Evolutionary conservation across 1,140 invertebrate species (phyloP).

Genomic region (Archivesica marissinica): DNA sequence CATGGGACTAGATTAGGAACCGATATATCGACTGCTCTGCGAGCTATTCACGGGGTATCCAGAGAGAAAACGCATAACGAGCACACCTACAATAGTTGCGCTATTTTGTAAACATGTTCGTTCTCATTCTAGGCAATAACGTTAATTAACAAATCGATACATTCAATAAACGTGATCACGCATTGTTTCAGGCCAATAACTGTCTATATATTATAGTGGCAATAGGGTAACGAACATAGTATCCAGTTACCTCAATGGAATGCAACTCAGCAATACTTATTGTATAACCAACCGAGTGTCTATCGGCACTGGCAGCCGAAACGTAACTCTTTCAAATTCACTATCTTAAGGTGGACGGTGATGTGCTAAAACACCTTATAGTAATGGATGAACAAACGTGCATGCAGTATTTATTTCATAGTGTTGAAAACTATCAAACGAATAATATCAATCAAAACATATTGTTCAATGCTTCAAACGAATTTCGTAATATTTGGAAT

Average conservation of each 20-base stretch:
- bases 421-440: not conserved
- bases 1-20: not conserved
- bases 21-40: not conserved
- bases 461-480: conserved; percentile 25
- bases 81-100: too few relatives aligned
- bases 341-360: not conserved
- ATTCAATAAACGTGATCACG: not conserved
- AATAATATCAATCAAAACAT: conserved; percentile 1
- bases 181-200: not conserved
- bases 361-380: not conserved
- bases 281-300: not conserved
- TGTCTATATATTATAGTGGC: not conserved
- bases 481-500: conserved; percentile 27
- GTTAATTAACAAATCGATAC: not conserved
- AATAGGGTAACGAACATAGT: not conserved
- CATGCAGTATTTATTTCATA: conserved; percentile 25
- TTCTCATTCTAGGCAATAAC: not conserved
- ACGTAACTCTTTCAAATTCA: not conserved
- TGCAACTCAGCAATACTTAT: not conserved
- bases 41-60: not conserved
- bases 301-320: not conserved
- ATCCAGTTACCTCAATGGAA: not conserved
- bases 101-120: not conserved
- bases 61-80: too few relatives aligned
- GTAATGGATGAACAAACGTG: conserved; percentile 18